Base-by-base conservation (phyloP, 2,113 vertebrate species). In the Alouatta palliata region DNA sequence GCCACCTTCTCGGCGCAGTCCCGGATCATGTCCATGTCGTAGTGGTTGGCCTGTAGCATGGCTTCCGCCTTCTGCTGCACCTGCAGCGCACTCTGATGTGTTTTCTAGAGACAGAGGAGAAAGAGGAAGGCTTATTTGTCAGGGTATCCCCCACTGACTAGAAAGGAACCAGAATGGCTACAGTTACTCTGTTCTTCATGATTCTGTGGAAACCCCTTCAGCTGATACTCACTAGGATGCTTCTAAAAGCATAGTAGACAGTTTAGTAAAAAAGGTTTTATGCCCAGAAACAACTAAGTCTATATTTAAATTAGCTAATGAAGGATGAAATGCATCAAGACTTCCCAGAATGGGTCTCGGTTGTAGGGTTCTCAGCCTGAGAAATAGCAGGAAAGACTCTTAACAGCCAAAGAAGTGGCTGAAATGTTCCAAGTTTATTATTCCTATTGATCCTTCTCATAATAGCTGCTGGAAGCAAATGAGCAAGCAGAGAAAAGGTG, bases 61-160 rank as follows among this genome's bases (percentile, higher is more conserved):
- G 99, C 99, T 97, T 99, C 99, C 0, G 99, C 99, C 98, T 99
- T 99, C 98, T 99, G 99, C 98, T 99, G 99, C n/a, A 99, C 99
- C 98, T 99, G 99, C 97, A 99, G 99, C 1, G 99, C 99, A 16
- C 99, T 99, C 98, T 99, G 99, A 95, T 99, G 99, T 0, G 99
- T 99, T 98, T 99, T 99, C 99, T 99, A 97, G 56, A 23, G 47
- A 68, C 13, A 21, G 14, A 66, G 93, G 61, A 96, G 81, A 83
- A 4, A 58, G 8, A 13, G 30, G 49, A 8, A 40, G 0, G 9
- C 6, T 3, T 5, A 5, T 0, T 84, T 8, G 79, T 16, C 20
- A 20, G 8, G 23, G 23, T 1, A 4, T 2, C 87, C 0, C 0
- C 1, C 13, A 0, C 0, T 6, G 6, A 27, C 6, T 1, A 35